These are phyloP conservation scores for Pseudorhombus dupliciocellatus DNA, from an alignment of 2,113 vertebrate genomes.

Conservation along the genomic window DNA sequence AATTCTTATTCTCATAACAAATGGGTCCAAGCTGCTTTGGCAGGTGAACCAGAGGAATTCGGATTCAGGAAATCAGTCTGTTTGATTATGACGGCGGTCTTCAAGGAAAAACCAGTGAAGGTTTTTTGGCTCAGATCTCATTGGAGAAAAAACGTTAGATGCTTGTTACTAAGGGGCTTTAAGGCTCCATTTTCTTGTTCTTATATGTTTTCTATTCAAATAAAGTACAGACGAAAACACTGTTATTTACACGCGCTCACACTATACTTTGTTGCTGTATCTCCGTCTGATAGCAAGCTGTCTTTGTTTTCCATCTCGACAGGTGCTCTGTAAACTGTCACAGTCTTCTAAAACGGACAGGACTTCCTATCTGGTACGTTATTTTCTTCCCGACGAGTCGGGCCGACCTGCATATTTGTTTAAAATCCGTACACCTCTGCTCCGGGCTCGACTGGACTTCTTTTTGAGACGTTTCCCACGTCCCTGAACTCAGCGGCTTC, in stretches of 20 bases:
- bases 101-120: no score
- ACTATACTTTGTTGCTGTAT: neutral
- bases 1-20: constrained; percentile 18
- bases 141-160: no score
- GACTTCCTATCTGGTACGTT: neutral
- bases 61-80: neutral
- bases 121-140: no score
- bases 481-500: neutral
- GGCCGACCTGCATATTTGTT: neutral
- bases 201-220: neutral
- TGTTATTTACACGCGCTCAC: neutral
- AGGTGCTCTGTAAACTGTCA: neutral
- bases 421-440: neutral
- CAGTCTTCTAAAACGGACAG: neutral
- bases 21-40: constrained; percentile 9
- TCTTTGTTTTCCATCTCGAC: neutral
- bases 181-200: neutral
- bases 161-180: neutral
- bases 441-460: neutral
- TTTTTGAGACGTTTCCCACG: neutral
- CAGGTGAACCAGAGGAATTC: neutral
- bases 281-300: neutral
- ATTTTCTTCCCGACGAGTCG: neutral
- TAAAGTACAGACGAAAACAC: neutral
- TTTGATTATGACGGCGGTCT: neutral